Base-by-base conservation (phyloP, 2,888 invertebrate species). In the Athalia rosae region DNA sequence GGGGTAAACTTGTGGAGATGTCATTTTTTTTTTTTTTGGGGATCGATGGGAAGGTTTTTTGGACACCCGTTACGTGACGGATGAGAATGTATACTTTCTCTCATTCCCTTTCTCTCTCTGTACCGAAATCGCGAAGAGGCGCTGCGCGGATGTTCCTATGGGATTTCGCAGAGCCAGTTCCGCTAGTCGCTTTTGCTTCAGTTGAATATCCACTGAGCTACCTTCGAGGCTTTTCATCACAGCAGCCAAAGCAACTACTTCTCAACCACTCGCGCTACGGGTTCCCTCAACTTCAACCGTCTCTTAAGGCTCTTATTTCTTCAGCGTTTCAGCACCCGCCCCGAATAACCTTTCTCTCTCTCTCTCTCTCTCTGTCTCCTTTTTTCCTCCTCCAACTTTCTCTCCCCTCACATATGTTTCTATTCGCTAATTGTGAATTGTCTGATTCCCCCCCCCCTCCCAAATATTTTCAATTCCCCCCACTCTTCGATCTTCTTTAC, bases 341-440 rank as follows among this genome's bases (percentile, higher is more conserved):
- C 3, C 53, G 3, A 50, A 15, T 9, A n/a, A 15, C 66, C 28
- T 28, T 28, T 7, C 53, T 6, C 43, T 13, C 67, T 48, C 5
- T n/a, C 53, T 11, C 41, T 67, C 63, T 63, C n/a, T n/a, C n/a
- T 64, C 63, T 64, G 63, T 64, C n/a, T n/a, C n/a, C n/a, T 28
- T 28, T 28, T 2, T 28, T 2, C 28, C 28, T 2, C 28, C 83
- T 82, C 67, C 2, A n/a, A n/a, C 2, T 28, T 28, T 28, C 2
- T 28, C 28, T 28, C 28, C 28, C 28, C 28, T 86, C n/a, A n/a
- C n/a, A n/a, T 86, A 83, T 87, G 88, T 89, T 89, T 89, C 89
- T 88, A 87, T 89, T 89, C 89, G 88, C 89, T 89, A 89, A 89
- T 89, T 89, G 89, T 88, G 88, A 89, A 89, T 89, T 89, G 89